phyloP scores from a whole-genome alignment of 2,888 invertebrate species.

The Dolichopus griseipennis region DNA sequence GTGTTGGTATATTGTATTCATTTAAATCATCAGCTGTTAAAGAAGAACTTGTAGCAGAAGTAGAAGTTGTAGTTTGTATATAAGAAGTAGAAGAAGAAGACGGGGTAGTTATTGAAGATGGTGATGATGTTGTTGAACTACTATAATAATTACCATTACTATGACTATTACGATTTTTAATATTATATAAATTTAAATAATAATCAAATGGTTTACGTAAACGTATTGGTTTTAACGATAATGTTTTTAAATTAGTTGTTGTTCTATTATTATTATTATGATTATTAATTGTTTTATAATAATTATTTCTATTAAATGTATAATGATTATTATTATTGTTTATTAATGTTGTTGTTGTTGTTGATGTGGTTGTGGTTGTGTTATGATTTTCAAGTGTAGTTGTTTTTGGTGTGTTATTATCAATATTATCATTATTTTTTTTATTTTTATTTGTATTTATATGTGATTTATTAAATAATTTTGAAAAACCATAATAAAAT shows the following conservation, averaged over 20 bases:
- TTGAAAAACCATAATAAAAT: conserved; percentile 19
- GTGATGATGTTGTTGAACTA: conserved; percentile 20
- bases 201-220: conserved; percentile 40
- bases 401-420: conserved; percentile 24
- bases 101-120: not conserved
- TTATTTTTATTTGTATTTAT: not conserved
- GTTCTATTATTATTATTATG: conserved; percentile 10
- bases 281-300: conserved; percentile 19
- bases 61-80: conserved; percentile 29
- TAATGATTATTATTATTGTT: conserved; percentile 32
- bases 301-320: conserved; percentile 27
- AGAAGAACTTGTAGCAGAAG: conserved; percentile 17
- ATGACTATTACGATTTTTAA: conserved; percentile 21
- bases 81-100: not conserved
- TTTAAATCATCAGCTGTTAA: conserved; percentile 25
- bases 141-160: conserved; percentile 22
- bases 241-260: conserved; percentile 17
- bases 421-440: not conserved
- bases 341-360: conserved; percentile 37
- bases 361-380: conserved; percentile 29
- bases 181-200: conserved; percentile 31
- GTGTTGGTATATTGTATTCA: conserved; percentile 10
- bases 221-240: conserved; percentile 17
- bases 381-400: conserved; percentile 26
- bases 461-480: conserved; percentile 13